Evolutionary conservation across 2,113 vertebrate genomes (phyloP).

Genomic region (Anarrhichthys ocellatus): DNA sequence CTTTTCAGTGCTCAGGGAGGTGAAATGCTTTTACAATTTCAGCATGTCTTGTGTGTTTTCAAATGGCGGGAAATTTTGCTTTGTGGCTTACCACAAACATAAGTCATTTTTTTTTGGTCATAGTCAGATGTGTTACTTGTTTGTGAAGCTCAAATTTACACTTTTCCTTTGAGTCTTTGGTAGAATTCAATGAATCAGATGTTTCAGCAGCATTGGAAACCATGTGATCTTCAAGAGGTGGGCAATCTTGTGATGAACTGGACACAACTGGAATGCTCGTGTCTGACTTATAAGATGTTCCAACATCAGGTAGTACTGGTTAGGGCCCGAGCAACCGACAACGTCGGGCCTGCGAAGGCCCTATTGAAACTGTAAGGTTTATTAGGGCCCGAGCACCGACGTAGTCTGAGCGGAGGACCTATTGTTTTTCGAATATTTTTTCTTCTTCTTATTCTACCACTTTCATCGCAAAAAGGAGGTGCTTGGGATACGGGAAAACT

Average conservation of each 20-base stretch:
- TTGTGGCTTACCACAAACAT: constrained; percentile 29
- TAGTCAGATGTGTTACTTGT: background rate
- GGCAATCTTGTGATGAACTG: background rate
- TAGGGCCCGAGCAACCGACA: too few species aligned
- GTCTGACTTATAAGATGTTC: background rate
- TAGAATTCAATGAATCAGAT: background rate
- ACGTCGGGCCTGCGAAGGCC: too few species aligned
- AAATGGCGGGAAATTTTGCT: constrained; percentile 22
- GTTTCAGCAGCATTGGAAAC: background rate
- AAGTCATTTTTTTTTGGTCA: background rate
- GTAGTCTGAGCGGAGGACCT: too few species aligned
- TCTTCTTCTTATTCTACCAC: too few species aligned
- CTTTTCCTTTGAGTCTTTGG: constrained; percentile 4
- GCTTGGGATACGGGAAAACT: too few species aligned
- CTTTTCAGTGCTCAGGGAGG: background rate
- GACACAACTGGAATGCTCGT: background rate
- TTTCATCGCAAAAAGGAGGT: too few species aligned
- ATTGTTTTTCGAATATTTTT: too few species aligned
- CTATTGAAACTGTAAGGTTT: too few species aligned
- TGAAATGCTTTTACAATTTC: background rate
- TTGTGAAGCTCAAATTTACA: background rate
- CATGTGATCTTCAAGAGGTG: background rate
- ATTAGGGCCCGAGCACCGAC: too few species aligned
- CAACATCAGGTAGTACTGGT: background rate
- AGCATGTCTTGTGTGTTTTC: constrained; percentile 5